A percentile compares a stretch with the other conserved stretches of the same genome.
Conservation (phyloP, 2,888 invertebrate genomes). For the Noctua comes region DNA sequence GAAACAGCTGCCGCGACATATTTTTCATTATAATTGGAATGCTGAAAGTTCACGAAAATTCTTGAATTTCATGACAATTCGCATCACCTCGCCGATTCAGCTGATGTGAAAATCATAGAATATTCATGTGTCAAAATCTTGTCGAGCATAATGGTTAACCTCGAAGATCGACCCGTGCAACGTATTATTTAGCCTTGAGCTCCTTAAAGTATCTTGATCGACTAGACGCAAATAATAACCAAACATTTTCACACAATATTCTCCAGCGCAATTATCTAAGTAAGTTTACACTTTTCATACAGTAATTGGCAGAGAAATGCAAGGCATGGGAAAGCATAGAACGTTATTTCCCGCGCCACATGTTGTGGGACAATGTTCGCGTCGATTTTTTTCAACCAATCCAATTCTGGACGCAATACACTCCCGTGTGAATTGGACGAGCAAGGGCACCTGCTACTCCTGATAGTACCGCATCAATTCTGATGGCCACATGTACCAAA, state of each 20-base stretch:
- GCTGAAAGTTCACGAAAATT: too few species aligned
- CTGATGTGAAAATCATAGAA: too few species aligned
- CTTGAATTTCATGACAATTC: too few species aligned
- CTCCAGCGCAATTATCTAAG: constrained; percentile 5
- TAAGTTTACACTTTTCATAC: constrained; percentile 37
- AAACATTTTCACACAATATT: background rate
- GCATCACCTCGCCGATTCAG: too few species aligned
- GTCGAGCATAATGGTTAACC: background rate
- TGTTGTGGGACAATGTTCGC: constrained; percentile 65
- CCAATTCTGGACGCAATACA: constrained; percentile 75
- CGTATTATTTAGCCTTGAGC: background rate
- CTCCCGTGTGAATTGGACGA: constrained; percentile 77
- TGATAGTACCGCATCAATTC: constrained; percentile 77
- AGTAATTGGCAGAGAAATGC: constrained; percentile 41
- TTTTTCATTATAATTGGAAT: too few species aligned
- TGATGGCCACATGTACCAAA: constrained; percentile 66
- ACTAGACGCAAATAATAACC: background rate
- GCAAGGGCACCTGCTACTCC: constrained; percentile 77
- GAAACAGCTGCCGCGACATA: too few species aligned
- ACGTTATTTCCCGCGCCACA: constrained; percentile 68
- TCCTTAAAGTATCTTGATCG: background rate
- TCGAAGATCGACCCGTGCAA: background rate
- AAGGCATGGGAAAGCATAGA: constrained; percentile 45
- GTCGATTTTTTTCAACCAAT: constrained; percentile 77
- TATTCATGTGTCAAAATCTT: too few species aligned